Evolutionary conservation across 2,797 vertebrate genomes (phyloP), one percentile per base, ranked within the genome.

Genomic region (Balearica regulorum): DNA sequence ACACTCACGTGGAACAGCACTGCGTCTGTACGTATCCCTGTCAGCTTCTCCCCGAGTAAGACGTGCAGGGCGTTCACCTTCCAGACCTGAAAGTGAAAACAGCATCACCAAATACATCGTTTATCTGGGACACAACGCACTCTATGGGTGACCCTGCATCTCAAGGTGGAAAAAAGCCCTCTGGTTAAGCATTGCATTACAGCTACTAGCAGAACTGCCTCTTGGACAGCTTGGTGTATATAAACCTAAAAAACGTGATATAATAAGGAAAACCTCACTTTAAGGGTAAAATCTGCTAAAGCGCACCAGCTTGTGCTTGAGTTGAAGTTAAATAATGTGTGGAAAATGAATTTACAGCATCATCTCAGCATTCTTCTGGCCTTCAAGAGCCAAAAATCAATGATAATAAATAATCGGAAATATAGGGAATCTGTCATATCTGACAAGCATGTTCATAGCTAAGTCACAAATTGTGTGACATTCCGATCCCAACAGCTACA

Each of bases 11-110:
- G 98, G 99, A 95, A 99, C 99, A 21, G 99, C 98, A 35, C 99
- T 99, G 96, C 99, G 98, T 95, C 99, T 99, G 98, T 99, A 99
- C 2, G 99, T 97, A 77, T 99, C 99, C 98, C 99, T 98, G 98
- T 99, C 99, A 14, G 99, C 98, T 97, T 99, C 99, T 6, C 99
- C 99, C 44, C 99, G 99, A 48, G 99, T 99, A 17, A 99, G 98
- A 78, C 99, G 99, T 5, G 99, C 99, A 2, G 99, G 99, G 76
- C 99, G 98, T 94, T 99, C 99, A 51, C 99, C 99, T 93, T 99
- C 99, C 98, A 99, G 98, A 97, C 99, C 99, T 99, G 96, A 3
- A 89, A 62, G 46, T 1, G 5, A 76, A 17, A 83, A 68, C 16
- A 78, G 41, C 28, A 41, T 24, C 60, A 51, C 37, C 31, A 61